Evolutionary conservation across 2,888 invertebrate genomes (phyloP).

Genomic region (Cryptosula pallasiana): DNA sequence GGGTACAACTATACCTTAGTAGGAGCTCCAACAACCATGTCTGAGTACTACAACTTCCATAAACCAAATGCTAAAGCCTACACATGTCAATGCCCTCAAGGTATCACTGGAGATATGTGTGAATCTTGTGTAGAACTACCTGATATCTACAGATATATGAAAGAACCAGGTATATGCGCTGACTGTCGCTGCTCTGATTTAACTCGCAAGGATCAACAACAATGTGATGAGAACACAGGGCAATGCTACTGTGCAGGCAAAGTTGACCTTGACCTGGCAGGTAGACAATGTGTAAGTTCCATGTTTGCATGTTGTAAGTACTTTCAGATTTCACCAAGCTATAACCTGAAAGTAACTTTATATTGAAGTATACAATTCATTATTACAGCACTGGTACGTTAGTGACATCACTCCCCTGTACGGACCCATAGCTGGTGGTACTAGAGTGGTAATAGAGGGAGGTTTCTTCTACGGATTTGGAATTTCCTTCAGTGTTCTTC

Average conservation of each 20-base stretch:
- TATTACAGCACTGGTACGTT: neutral
- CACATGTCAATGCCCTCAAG: neutral
- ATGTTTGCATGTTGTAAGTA: too few species aligned
- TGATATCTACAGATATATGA: neutral
- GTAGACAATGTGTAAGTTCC: conserved; percentile 2
- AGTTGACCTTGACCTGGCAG: neutral
- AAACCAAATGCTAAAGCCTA: neutral
- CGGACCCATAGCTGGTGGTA: neutral
- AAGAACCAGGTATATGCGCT: neutral
- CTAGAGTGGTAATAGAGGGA: neutral
- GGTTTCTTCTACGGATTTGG: neutral
- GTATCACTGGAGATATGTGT: conserved; percentile 17
- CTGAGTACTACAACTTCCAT: neutral
- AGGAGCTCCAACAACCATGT: neutral
- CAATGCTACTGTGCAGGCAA: neutral
- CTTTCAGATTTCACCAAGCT: too few species aligned
- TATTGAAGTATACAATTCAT: neutral
- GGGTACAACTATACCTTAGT: neutral
- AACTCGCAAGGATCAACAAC: neutral
- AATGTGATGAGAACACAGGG: neutral
- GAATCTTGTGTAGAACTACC: neutral
- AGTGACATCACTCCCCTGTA: neutral
- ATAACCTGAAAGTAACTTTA: too few species aligned
- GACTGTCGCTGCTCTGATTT: neutral
- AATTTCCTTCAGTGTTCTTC: too few species aligned